phyloP scores from a whole-genome alignment of 2,797 vertebrate genomes.

The Chanos chanos region DNA sequence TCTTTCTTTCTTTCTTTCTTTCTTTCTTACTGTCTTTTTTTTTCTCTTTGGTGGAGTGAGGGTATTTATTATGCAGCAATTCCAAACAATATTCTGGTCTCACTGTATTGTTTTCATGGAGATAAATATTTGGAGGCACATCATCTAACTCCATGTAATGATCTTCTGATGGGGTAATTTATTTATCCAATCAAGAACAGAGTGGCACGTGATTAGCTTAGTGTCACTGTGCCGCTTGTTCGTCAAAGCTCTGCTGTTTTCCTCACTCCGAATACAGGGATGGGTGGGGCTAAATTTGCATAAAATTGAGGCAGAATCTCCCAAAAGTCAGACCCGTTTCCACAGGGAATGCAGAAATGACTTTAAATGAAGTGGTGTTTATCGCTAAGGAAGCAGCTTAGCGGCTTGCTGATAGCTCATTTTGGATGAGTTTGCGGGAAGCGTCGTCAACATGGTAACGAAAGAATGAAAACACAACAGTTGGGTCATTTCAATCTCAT shows the following conservation, averaged over 20 bases:
- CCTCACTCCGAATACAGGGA: conserved; percentile 27
- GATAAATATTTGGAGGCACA: conserved; percentile 77
- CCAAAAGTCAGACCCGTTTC: conserved; percentile 34
- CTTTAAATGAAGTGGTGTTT: conserved; percentile 48
- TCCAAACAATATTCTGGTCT: conserved; percentile 72
- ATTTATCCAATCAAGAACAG: conserved; percentile 75
- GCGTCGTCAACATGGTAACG: conserved; percentile 38
- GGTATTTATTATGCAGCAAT: conserved; percentile 60
- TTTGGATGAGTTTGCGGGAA: conserved; percentile 39
- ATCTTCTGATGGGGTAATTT: conserved; percentile 76
- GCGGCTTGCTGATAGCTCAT: conserved; percentile 42
- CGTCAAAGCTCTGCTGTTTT: conserved; percentile 34
- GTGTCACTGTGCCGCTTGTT: conserved; percentile 54
- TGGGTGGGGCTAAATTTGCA: conserved; percentile 56
- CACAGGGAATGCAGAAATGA: conserved; percentile 31
- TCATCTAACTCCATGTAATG: conserved; percentile 75
- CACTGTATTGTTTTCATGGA: conserved; percentile 75
- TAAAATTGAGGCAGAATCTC: conserved; percentile 63
- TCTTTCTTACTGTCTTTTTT: conserved; percentile 7
- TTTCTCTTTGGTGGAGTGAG: conserved; percentile 55
- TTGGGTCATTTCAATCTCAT: conserved; percentile 41
- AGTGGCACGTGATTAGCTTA: conserved; percentile 67
- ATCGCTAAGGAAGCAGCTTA: conserved; percentile 41
- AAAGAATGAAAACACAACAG: conserved; percentile 39
- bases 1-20: not conserved